Base-by-base conservation (phyloP, 30 jellyfish, hydroid and myxozoan species). In the Cassiopea xamachana region DNA sequence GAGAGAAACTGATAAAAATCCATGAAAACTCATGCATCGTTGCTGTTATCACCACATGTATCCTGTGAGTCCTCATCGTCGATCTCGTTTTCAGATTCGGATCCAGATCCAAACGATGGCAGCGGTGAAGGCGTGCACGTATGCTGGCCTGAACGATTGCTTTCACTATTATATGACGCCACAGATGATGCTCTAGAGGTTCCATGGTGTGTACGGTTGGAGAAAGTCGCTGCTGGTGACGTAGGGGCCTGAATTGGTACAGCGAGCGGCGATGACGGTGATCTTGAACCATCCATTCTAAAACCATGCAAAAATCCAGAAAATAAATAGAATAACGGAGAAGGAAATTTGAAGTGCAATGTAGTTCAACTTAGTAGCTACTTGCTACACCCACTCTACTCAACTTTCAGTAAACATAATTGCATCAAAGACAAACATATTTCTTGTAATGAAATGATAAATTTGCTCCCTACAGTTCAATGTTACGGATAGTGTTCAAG, bases 231-330 rank as follows among this genome's bases (percentile, higher is more conserved):
- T 1, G 93, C 10, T 48, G 98, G 94, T 16, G 98, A 93, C 81
- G 93, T 70, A 27, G 90, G 92, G 27, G 85, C 91, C 67, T 77
- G 89, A 46, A 93, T 69, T n/a, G 98, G 98, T 14, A 97, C 84
- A 13, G 98, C 98, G 15, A 93, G 87, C 46, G 98, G 98, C 51
- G 98, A 93, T 50, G 84, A 69, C 50, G 97, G 97, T 15, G 97
- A 90, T 14, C 76, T 81, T 58, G 92, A 58, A 81, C 90, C 68
- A 46, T 61, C 91, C 46, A 73, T 60, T 51, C 97, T 90, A 62
- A 69, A 60, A 69, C 15, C 9, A n/a, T n/a, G n/a, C n/a, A n/a
- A n/a, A n/a, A n/a, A n/a, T n/a, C n/a, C n/a, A n/a, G n/a, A n/a
- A n/a, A n/a, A n/a, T n/a, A n/a, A n/a, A n/a, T n/a, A n/a, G n/a